These are phyloP conservation scores for Platalea minor DNA, from an alignment of 2,797 vertebrate genomes.

Conservation along the genomic window DNA sequence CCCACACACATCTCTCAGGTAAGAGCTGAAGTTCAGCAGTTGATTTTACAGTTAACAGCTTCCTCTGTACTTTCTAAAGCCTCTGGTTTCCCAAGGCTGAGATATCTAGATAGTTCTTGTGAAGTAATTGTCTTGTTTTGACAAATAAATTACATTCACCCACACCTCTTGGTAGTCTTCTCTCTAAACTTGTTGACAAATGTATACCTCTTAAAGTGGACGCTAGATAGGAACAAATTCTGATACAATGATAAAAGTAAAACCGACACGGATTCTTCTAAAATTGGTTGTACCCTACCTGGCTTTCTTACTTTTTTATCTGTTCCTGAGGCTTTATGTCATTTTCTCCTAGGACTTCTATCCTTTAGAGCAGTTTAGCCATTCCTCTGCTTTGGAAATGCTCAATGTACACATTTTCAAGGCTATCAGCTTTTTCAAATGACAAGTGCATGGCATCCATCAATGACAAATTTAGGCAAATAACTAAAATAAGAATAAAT, in stretches of 20 bases:
- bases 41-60: background rate
- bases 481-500: background rate
- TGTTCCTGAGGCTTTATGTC: background rate
- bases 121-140: background rate
- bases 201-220: background rate
- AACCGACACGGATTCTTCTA: background rate
- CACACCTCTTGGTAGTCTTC: background rate
- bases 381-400: background rate
- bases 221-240: background rate
- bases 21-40: background rate
- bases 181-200: background rate
- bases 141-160: background rate
- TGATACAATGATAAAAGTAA: background rate
- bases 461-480: background rate
- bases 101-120: background rate
- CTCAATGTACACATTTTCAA: background rate
- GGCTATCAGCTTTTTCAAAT: background rate
- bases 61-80: background rate
- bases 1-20: background rate
- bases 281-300: background rate
- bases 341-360: background rate
- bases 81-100: background rate
- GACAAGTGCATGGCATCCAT: background rate
- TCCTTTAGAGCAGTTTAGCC: background rate
- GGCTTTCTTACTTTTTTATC: background rate